Conservation (phyloP, 2,797 vertebrate genomes). For the Anabas testudineus region DNA sequence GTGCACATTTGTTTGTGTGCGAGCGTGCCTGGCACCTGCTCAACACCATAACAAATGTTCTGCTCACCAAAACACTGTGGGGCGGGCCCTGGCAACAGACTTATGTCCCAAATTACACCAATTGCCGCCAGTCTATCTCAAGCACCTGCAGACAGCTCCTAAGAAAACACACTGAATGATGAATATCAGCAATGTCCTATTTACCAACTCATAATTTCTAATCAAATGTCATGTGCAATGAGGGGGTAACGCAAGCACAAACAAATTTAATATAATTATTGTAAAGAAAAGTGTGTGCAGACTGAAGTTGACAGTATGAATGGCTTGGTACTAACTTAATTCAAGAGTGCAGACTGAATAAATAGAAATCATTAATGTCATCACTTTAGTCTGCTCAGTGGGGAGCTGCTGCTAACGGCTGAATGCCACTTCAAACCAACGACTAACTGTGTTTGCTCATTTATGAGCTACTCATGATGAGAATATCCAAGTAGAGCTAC, state of each 20-base stretch:
- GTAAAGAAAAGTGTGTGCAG: not conserved
- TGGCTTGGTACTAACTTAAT: conserved; percentile 18
- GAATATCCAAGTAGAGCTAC: not conserved
- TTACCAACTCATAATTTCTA: not conserved
- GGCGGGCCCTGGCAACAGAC: conserved; percentile 50
- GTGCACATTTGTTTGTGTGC: not conserved
- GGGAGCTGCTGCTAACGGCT: not conserved
- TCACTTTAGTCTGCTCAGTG: conserved; percentile 12
- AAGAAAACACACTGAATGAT: conserved; percentile 10
- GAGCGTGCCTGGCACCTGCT: conserved; percentile 48
- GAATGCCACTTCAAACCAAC: conserved; percentile 19
- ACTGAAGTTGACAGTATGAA: not conserved
- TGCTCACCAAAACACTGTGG: conserved; percentile 12
- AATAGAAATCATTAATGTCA: conserved; percentile 22
- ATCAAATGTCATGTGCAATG: not conserved
- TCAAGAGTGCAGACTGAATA: conserved; percentile 1
- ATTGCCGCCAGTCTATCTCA: conserved; percentile 33
- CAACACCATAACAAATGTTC: conserved; percentile 40
- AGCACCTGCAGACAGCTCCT: conserved; percentile 43
- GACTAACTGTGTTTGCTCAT: conserved; percentile 14
- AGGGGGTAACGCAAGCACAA: not conserved
- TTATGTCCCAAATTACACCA: conserved; percentile 59
- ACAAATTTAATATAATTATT: not conserved
- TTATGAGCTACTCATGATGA: not conserved
- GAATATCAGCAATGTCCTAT: not conserved